Conservation (phyloP, 2,888 invertebrate genomes). For the Harmothoe impar region DNA sequence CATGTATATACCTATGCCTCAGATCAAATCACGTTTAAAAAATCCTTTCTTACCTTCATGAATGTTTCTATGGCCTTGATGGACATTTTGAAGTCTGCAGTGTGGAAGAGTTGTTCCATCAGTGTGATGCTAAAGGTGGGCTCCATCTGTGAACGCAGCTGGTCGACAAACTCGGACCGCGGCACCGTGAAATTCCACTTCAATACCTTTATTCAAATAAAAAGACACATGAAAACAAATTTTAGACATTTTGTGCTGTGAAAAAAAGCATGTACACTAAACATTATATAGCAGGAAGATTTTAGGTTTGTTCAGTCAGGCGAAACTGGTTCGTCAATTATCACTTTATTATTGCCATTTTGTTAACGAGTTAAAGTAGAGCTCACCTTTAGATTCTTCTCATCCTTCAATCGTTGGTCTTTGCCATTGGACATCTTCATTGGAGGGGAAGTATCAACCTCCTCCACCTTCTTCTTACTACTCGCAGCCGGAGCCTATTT, state of each 20-base stretch:
- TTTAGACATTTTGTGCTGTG: no score
- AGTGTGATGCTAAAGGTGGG: slow-evolving; percentile 94
- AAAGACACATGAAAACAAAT: no score
- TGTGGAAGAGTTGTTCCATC: slow-evolving; percentile 95
- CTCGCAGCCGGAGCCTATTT: slow-evolving; percentile 67
- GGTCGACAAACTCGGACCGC: slow-evolving; percentile 95
- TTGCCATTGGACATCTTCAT: slow-evolving; percentile 91
- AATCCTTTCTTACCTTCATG: slow-evolving; percentile 76
- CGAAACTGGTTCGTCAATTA: no score
- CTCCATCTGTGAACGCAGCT: slow-evolving; percentile 95
- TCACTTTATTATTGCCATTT: no score
- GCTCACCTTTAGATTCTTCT: slow-evolving; percentile 92
- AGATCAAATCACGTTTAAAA: no score
- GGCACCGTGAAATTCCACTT: slow-evolving; percentile 98
- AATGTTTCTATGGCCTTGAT: slow-evolving; percentile 96
- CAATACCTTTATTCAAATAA: slow-evolving; percentile 84
- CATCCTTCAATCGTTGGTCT: slow-evolving; percentile 95
- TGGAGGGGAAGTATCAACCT: slow-evolving; percentile 91
- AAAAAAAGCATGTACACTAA: no score
- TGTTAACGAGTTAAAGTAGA: background rate
- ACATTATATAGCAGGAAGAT: no score
- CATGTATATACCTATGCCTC: no score
- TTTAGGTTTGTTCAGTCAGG: no score
- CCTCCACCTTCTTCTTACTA: slow-evolving; percentile 91
- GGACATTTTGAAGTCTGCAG: slow-evolving; percentile 94